Evolutionary conservation across 1,140 invertebrate genomes (phyloP).

Genomic region (Ctenoplectra terminalis): DNA sequence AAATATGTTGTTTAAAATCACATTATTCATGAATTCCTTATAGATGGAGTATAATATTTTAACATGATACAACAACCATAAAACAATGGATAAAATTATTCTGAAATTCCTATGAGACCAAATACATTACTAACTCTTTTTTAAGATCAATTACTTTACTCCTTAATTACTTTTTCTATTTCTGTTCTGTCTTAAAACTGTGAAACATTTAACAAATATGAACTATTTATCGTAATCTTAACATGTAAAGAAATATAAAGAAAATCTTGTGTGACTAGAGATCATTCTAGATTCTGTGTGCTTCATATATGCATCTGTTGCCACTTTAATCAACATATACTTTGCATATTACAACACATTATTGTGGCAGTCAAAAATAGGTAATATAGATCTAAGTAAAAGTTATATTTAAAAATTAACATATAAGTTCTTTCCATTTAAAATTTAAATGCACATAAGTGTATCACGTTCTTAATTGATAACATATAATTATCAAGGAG

Average conservation of each 20-base stretch:
- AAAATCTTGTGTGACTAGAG: constrained; percentile 29
- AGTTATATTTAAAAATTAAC: constrained; percentile 27
- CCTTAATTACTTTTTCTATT: constrained; percentile 2
- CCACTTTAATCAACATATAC: constrained; percentile 10
- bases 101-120: background rate
- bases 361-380: constrained; percentile 27
- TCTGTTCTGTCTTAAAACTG: background rate
- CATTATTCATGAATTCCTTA: constrained; percentile 37
- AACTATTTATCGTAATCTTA: constrained; percentile 19
- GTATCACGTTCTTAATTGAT: constrained; percentile 20
- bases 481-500: constrained; percentile 34
- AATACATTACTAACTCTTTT: background rate
- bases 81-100: constrained; percentile 25
- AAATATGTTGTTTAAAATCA: constrained; percentile 38
- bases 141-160: constrained; percentile 26
- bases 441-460: constrained; percentile 37
- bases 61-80: constrained; percentile 19
- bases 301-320: background rate
- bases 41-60: background rate
- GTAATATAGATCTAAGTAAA: constrained; percentile 13
- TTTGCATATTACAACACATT: background rate
- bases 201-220: constrained; percentile 26
- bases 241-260: background rate
- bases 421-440: constrained; percentile 30
- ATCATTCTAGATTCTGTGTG: constrained; percentile 6